Conservation (phyloP, 2,888 invertebrate genomes). For the Prenolepis imparis region DNA sequence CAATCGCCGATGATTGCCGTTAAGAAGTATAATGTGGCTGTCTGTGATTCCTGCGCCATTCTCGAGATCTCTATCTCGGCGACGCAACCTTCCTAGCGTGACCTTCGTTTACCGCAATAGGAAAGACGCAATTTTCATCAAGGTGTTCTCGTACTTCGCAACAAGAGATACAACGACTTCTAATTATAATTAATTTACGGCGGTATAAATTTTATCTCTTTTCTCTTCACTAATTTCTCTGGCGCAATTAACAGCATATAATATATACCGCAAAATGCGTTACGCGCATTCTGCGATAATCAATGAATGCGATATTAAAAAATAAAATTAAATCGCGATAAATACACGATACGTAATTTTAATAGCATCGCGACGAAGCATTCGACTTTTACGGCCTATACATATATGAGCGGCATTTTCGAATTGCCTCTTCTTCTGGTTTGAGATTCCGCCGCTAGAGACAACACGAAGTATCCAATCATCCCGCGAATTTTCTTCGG, state of each 20-base stretch:
- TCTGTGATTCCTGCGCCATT: conserved; percentile 53
- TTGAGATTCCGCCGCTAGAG: background rate
- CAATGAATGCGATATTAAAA: conserved; percentile 1
- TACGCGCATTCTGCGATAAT: background rate
- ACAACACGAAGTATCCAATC: background rate
- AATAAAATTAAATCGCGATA: conserved; percentile 23
- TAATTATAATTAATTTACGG: conserved; percentile 70
- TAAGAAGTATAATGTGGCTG: conserved; percentile 71
- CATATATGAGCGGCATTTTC: background rate
- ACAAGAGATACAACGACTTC: conserved; percentile 55
- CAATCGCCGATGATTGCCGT: conserved; percentile 82
- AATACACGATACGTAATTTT: conserved; percentile 11
- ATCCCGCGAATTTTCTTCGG: conserved; percentile 18
- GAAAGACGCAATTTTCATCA: conserved; percentile 65
- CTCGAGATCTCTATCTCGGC: conserved; percentile 48
- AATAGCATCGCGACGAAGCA: background rate
- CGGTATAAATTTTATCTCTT: conserved; percentile 20
- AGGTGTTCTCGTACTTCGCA: conserved; percentile 62
- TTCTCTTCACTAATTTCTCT: background rate
- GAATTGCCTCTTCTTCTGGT: background rate
- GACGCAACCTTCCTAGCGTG: conserved; percentile 56
- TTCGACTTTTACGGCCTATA: background rate
- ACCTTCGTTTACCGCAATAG: conserved; percentile 66
- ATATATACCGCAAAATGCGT: background rate
- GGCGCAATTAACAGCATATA: background rate